Evolutionary conservation across 2,888 invertebrate genomes (phyloP), one percentile per base, ranked within the genome.

Genomic region (Autographa gamma): DNA sequence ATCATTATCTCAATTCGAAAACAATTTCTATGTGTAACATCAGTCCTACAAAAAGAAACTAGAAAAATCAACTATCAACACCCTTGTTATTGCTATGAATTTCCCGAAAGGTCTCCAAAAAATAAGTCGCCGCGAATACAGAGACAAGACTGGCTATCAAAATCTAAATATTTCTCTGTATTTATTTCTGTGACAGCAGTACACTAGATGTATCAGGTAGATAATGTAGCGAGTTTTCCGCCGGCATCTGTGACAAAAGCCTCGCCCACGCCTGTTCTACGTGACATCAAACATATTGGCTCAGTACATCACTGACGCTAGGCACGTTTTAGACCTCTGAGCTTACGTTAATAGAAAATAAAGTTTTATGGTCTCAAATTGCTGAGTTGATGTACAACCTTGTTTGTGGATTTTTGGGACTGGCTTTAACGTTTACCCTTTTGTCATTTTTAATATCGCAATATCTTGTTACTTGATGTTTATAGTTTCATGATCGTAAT

Each of bases 281-380:
- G 82, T 81, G 80, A 76, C 80, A 68, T 64, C 66, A 25, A 69
- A 80, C 83, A 80, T 82, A 80, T 82, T 81, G 78, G 70, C 59
- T 73, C 64, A 56, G 61, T 56, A 70, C 54, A 64, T 73, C 64
- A 38, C 63, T 6, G 63, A 82, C 63, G 66, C 81, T 31, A 54
- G 60, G 78, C 83, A 82, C 81, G 81, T 82, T 18, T 25, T 25
- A 38, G 59, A 34, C 66, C 58, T 54, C 71, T 65, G 71, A 81
- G 68, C 74, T 81, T 73, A 70, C 60, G 68, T 56, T 70, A 77
- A 79, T 81, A 71, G 72, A 82, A 79, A 77, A 81, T 66, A 79
- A 79, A 81, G 66, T 77, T 74, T 67, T 60, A 77, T 66, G 75
- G 48, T 67, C 67, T 67, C n/a, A 69, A 73, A 69, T 73, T 66